Base-by-base conservation (phyloP, 2,888 invertebrate genomes). In the Odontocolon sp. region DNA sequence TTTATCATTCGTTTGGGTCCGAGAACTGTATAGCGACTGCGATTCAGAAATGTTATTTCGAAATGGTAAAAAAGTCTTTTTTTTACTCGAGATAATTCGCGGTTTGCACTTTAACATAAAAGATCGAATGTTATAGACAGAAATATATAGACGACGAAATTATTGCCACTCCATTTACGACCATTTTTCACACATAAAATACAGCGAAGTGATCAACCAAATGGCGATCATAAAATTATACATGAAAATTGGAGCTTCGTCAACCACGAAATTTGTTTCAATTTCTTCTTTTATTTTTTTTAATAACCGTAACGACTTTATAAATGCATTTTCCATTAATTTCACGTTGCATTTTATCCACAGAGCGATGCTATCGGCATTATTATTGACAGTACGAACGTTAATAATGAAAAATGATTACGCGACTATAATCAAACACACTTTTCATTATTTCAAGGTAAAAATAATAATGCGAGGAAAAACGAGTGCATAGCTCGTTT, bases 211-310 rank as follows among this genome's bases (percentile, higher is more conserved):
- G 33, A 14, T 2, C 6, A 23, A 50, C 50, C 50, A 26, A 26
- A 50, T 64, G 38, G 64, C 64, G 64, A 52, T 23, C 50, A 21
- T 38, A 38, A 52, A 64, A 64, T 64, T 28, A 64, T 40, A 3
- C 40, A 9, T 6, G 26, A 38, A 26, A 3, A 16, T 40, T 28
- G 16, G 16, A 59, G 16, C 38, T 40, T 14, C 28, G 26, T 33
- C 31, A 11, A 56, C 31, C 33, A 50, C 28, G 11, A 28, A 9
- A 31, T 4, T 0, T 16, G 31, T 52, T 50, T 3, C n/a, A 23
- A 9, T 1, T n/a, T 5, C 26, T 1, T 14, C 2, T 50, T 16
- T 54, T 16, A 28, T 54, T 31, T 31, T 8, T 31, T 54, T 54
- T 33, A 16, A 9, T 33, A 54, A 5, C 11, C n/a, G 5, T 14